Conservation (phyloP, 2,797 vertebrate species). For the Siniperca undulata region DNA sequence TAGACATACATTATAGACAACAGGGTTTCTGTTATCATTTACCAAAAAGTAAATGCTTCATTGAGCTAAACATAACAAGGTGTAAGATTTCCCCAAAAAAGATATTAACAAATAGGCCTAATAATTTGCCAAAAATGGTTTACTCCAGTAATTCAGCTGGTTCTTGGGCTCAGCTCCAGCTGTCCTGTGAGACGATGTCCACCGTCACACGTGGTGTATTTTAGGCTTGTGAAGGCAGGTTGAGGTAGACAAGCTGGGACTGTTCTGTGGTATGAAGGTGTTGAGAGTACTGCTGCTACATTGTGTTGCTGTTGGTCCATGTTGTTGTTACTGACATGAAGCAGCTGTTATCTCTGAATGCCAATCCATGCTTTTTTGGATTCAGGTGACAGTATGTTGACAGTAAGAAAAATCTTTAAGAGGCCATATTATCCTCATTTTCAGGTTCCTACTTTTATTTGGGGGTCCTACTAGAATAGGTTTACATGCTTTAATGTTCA, state of each 20-base stretch:
- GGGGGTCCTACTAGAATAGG: no score
- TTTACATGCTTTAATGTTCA: no score
- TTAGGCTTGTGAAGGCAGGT: constrained; percentile 70
- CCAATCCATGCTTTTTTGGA: background rate
- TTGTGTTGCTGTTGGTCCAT: background rate
- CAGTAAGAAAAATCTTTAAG: no score
- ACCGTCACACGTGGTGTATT: constrained; percentile 13
- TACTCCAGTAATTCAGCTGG: background rate
- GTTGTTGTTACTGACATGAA: background rate
- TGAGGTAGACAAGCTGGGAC: constrained; percentile 65
- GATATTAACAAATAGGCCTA: no score
- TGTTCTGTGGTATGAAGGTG: constrained; percentile 74
- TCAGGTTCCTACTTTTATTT: no score
- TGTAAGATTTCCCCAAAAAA: background rate
- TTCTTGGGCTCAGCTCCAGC: background rate
- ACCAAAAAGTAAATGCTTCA: background rate
- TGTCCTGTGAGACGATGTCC: constrained; percentile 5
- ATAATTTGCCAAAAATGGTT: background rate
- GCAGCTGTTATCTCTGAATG: background rate
- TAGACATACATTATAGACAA: background rate
- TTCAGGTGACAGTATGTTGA: background rate
- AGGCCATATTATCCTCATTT: no score
- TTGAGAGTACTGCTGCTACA: constrained; percentile 1
- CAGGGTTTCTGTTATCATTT: background rate
- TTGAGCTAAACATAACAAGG: background rate